Conservation (phyloP, 2,888 invertebrate species). For the Lasioglossum marginatum region DNA sequence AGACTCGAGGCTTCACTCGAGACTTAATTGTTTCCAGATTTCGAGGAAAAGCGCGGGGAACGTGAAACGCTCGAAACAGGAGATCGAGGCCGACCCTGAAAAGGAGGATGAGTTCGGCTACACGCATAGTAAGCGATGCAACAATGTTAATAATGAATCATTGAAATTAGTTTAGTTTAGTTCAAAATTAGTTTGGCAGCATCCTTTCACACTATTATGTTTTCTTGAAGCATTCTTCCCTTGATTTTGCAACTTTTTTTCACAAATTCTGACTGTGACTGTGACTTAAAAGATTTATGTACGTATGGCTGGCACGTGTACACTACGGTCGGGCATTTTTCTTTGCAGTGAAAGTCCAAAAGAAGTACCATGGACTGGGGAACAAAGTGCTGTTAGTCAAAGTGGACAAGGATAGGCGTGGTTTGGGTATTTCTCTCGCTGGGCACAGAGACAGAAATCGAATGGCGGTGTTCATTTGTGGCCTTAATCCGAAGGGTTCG, state of each 20-base stretch:
- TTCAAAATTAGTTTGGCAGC: neutral
- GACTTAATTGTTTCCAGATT: slow-evolving; percentile 86
- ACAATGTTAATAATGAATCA: neutral
- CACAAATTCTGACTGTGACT: no score
- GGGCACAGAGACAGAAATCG: slow-evolving; percentile 97
- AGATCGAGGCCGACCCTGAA: slow-evolving; percentile 92
- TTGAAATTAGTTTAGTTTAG: no score
- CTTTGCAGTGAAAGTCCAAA: slow-evolving; percentile 93
- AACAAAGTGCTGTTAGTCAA: slow-evolving; percentile 90
- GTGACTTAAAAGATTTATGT: no score
- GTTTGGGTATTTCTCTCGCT: slow-evolving; percentile 96
- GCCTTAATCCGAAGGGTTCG: slow-evolving; percentile 95
- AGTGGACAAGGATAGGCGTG: slow-evolving; percentile 90
- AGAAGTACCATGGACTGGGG: slow-evolving; percentile 94
- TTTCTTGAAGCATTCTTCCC: no score
- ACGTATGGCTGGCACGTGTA: no score
- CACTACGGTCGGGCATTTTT: neutral
- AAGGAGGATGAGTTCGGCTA: slow-evolving; percentile 97
- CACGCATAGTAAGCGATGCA: slow-evolving; percentile 91
- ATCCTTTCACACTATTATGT: no score
- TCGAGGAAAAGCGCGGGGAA: slow-evolving; percentile 95
- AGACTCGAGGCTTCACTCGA: neutral
- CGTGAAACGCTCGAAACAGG: slow-evolving; percentile 91
- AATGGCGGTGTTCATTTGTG: slow-evolving; percentile 98
- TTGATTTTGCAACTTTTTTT: no score